A percentile compares a stretch with the other conserved stretches of the same genome.
These are phyloP conservation scores for Camponotus pennsylvanicus DNA, from an alignment of 1,140 invertebrate genomes.

Conservation along the genomic window DNA sequence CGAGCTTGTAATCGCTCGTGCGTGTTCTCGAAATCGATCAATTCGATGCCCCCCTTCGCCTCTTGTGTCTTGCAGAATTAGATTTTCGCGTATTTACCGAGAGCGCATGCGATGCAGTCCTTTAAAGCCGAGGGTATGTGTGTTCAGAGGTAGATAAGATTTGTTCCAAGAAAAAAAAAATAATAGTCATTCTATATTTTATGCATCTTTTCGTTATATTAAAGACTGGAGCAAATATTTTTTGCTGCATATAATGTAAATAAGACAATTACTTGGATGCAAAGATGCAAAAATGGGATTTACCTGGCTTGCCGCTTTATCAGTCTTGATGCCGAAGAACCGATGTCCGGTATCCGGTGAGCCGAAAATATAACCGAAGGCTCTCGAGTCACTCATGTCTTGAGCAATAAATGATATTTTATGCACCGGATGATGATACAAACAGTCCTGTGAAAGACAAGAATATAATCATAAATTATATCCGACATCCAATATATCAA, in stretches of 20 bases:
- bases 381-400: conserved; percentile 97
- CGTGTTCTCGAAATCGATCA: conserved; percentile 39
- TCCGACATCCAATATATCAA: neutral
- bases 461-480: neutral
- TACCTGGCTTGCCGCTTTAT: conserved; percentile 98
- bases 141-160: neutral
- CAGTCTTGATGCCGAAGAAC: conserved; percentile 99
- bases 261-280: neutral
- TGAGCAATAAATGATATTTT: conserved; percentile 99
- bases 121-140: conserved; percentile 8
- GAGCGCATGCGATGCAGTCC: neutral
- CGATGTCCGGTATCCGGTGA: conserved; percentile 97
- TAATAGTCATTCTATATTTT: neutral
- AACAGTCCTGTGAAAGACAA: conserved; percentile 91
- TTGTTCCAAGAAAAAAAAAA: too few species aligned
- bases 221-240: neutral
- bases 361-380: conserved; percentile 99
- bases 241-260: neutral
- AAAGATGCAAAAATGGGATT: conserved; percentile 53
- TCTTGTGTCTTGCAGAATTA: conserved; percentile 22
- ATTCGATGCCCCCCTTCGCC: conserved; percentile 18
- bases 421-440: conserved; percentile 99
- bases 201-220: neutral
- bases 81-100: conserved; percentile 31
- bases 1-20: conserved; percentile 41